These are phyloP conservation scores for Bugulina stolonifera DNA, from an alignment of 2,888 invertebrate genomes.

Conservation along the genomic window DNA sequence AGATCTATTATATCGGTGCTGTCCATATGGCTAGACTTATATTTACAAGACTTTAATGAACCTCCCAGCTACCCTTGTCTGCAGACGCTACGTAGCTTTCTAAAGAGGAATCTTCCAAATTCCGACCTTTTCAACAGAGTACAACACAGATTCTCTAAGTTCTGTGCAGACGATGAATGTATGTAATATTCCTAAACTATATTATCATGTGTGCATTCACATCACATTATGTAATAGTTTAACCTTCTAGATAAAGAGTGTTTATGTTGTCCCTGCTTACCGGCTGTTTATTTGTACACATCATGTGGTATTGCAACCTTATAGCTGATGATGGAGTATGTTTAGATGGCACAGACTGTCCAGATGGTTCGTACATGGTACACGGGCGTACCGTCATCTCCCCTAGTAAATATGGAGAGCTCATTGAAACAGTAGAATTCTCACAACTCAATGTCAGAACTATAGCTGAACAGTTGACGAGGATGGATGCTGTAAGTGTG, in stretches of 20 bases:
- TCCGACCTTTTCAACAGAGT: conserved; percentile 73
- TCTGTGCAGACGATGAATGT: conserved; percentile 58
- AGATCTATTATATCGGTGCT: conserved; percentile 57
- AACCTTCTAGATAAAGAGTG: no score
- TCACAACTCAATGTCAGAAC: conserved; percentile 4
- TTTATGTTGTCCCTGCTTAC: no score
- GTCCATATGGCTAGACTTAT: conserved; percentile 95
- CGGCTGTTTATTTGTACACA: no score
- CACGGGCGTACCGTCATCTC: background rate
- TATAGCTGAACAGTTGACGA: conserved; percentile 91
- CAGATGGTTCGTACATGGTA: background rate
- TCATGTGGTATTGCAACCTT: no score
- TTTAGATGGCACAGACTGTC: background rate
- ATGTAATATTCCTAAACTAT: background rate
- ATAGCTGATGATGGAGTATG: conserved; percentile 21
- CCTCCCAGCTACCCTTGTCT: conserved; percentile 73
- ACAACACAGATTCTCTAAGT: conserved; percentile 70
- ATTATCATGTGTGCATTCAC: background rate
- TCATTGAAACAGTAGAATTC: conserved; percentile 14
- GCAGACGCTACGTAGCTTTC: conserved; percentile 73
- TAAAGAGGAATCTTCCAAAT: conserved; percentile 63
- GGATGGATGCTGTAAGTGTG: conserved; percentile 78
- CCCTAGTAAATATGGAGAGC: background rate
- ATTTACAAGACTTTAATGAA: conserved; percentile 87
- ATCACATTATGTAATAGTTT: no score